Conservation (phyloP, 1,140 invertebrate genomes). For the Sycophila sp. region DNA sequence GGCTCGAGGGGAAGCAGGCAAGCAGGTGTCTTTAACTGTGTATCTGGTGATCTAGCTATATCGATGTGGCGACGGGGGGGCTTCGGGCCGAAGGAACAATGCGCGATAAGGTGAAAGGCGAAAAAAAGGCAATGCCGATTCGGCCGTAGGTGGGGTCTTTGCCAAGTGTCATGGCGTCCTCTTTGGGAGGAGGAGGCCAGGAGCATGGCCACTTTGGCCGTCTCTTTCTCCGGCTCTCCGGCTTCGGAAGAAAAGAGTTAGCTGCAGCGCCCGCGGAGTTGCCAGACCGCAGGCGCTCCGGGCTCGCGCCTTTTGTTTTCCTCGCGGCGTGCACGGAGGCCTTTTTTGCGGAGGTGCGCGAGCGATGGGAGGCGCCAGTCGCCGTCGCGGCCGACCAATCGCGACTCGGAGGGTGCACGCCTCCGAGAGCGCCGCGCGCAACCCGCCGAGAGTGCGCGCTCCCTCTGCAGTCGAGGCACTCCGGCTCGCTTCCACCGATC, state of each 20-base stretch:
- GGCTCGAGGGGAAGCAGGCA: background rate
- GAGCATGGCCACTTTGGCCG: too few species aligned
- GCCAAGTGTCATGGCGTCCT: slow-evolving; percentile 2
- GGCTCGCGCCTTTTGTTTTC: slow-evolving; percentile 46
- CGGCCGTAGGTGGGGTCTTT: background rate
- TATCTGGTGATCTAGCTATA: too few species aligned
- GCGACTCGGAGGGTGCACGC: slow-evolving; percentile 44
- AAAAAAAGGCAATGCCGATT: background rate
- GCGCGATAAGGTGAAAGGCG: background rate
- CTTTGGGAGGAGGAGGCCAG: too few species aligned
- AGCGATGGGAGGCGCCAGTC: slow-evolving; percentile 59
- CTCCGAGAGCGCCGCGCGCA: slow-evolving; percentile 50
- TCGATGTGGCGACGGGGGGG: too few species aligned
- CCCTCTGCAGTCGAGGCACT: too few species aligned
- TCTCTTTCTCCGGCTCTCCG: background rate
- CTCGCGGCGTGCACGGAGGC: slow-evolving; percentile 40
- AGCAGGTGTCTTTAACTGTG: too few species aligned
- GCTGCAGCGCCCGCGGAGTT: background rate
- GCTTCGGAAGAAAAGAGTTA: background rate
- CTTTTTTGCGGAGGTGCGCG: slow-evolving; percentile 57
- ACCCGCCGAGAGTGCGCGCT: too few species aligned
- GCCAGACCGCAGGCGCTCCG: slow-evolving; percentile 10
- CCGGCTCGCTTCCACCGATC: too few species aligned
- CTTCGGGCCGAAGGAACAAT: background rate
- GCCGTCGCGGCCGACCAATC: slow-evolving; percentile 54